A percentile compares a stretch with the other conserved stretches of the same genome.
phyloP scores from a whole-genome alignment of 1,140 invertebrate genomes.

The Calephelis virginiensis region DNA sequence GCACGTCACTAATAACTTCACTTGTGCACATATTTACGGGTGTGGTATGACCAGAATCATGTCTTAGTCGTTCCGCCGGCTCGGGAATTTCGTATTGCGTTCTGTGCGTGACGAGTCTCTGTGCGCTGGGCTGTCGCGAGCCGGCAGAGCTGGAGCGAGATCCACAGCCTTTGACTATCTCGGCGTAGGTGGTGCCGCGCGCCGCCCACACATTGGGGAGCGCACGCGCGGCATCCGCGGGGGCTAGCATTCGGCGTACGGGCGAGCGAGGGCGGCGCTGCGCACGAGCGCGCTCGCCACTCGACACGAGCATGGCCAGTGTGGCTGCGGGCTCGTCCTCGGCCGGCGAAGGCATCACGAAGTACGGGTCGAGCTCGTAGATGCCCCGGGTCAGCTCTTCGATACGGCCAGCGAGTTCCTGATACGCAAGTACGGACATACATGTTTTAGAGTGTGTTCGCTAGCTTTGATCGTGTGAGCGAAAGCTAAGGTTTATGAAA shows the following conservation, averaged over 20 bases:
- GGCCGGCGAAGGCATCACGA: constrained; percentile 66
- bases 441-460: constrained; percentile 66
- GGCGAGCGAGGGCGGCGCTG: constrained; percentile 49
- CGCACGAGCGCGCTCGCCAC: constrained; percentile 54
- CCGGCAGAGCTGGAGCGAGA: constrained; percentile 54
- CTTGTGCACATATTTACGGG: constrained; percentile 23
- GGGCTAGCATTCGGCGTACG: constrained; percentile 31
- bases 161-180: constrained; percentile 83
- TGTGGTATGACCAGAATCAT: background rate
- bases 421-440: constrained; percentile 81
- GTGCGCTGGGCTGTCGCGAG: constrained; percentile 42
- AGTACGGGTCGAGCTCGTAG: constrained; percentile 86
- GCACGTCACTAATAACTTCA: constrained; percentile 35
- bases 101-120: constrained; percentile 41
- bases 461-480: constrained; percentile 41
- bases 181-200: constrained; percentile 84
- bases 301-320: constrained; percentile 62
- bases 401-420: constrained; percentile 85
- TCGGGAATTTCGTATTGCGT: constrained; percentile 29
- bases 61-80: constrained; percentile 16
- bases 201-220: constrained; percentile 7
- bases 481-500: constrained; percentile 52
- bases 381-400: constrained; percentile 84
- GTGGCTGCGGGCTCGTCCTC: constrained; percentile 51
- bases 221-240: constrained; percentile 84